Conservation (phyloP, 2,113 vertebrate species). For the Phalacrocorax brasilianus region DNA sequence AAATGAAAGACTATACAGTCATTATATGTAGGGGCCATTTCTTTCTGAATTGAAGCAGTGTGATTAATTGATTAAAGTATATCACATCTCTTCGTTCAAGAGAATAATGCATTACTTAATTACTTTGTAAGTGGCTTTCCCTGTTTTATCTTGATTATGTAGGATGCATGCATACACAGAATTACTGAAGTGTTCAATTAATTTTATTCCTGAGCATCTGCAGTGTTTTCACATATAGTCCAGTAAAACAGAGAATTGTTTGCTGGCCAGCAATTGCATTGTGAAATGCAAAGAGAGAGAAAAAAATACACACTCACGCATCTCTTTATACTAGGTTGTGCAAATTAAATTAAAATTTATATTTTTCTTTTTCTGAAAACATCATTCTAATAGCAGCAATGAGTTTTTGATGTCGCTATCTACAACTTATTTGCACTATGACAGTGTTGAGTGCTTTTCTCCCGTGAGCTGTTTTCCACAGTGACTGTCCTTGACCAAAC, state of each 20-base stretch:
- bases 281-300: not conserved
- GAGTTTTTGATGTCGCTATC: not conserved
- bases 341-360: not conserved
- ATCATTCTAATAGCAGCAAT: not conserved
- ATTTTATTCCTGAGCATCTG: not conserved
- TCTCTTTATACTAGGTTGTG: not conserved
- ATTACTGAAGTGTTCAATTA: not conserved
- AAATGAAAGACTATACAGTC: not conserved
- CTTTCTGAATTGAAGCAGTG: not conserved
- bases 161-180: not conserved
- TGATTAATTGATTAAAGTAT: conserved; percentile 3
- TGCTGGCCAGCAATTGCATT: not conserved
- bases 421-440: not conserved
- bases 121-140: not conserved
- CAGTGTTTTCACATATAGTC: not conserved
- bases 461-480: not conserved
- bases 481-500: conserved; percentile 70
- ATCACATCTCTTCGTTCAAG: not conserved
- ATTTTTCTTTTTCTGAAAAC: not conserved
- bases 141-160: not conserved
- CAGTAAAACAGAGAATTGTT: not conserved
- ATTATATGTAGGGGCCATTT: not conserved
- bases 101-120: not conserved
- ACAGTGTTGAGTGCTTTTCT: not conserved
- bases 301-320: not conserved